Conservation (phyloP, 1,140 invertebrate species). For the Ganaspis sp. region DNA sequence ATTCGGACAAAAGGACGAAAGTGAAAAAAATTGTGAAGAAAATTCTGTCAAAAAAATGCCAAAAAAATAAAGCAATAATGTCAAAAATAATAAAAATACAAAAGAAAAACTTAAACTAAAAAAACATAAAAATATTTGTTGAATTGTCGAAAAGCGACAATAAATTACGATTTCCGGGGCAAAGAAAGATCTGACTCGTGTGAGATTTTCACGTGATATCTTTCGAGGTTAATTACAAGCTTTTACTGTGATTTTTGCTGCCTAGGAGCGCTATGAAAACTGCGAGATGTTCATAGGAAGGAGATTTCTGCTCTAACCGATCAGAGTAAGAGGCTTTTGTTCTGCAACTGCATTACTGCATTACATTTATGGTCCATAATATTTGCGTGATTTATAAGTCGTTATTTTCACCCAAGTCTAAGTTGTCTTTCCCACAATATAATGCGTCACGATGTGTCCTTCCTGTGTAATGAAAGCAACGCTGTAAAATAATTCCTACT, state of each 20-base stretch:
- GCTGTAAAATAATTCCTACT: constrained; percentile 24
- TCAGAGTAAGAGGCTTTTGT: constrained; percentile 30
- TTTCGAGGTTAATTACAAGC: constrained; percentile 18
- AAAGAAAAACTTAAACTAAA: too few species aligned
- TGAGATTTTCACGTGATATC: constrained; percentile 13
- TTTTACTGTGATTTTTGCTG: constrained; percentile 19
- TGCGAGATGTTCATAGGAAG: constrained; percentile 7
- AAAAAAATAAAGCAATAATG: too few species aligned
- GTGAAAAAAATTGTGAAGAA: too few species aligned
- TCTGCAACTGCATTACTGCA: constrained; percentile 31
- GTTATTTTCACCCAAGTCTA: constrained; percentile 24
- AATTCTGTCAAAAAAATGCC: too few species aligned
- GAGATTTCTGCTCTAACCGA: constrained; percentile 31
- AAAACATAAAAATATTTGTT: too few species aligned
- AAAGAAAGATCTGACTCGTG: neutral
- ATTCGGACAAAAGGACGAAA: too few species aligned
- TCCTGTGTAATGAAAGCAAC: constrained; percentile 28
- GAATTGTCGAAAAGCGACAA: too few species aligned
- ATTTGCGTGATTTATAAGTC: constrained; percentile 29
- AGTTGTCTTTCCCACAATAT: constrained; percentile 31
- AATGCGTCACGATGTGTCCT: constrained; percentile 22
- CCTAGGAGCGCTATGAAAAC: constrained; percentile 11
- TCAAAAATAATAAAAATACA: too few species aligned
- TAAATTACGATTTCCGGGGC: neutral
- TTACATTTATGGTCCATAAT: constrained; percentile 29